Percentiles rank a stretch among this genome's conserved stretches.
phyloP scores from a whole-genome alignment of 2,888 invertebrate species.

The Andrena fulva region DNA sequence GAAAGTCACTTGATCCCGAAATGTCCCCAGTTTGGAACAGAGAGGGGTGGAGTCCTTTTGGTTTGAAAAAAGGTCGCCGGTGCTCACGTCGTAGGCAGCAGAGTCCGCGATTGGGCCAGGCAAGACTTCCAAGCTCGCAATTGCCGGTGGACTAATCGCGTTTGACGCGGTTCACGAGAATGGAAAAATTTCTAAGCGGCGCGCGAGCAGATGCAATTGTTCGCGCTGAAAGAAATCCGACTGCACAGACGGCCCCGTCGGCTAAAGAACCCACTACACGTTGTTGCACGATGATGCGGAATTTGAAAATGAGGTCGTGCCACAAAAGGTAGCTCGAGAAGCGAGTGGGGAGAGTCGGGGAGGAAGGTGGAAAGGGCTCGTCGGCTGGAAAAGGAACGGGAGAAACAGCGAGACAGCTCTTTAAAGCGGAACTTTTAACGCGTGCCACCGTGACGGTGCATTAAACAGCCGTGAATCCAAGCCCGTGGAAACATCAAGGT shows the following conservation, averaged over 20 bases:
- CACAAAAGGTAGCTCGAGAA: constrained; percentile 7
- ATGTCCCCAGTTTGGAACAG: too few species aligned
- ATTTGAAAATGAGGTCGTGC: constrained; percentile 39
- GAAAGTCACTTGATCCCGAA: too few species aligned
- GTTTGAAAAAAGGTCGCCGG: background rate
- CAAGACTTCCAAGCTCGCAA: background rate
- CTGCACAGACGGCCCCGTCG: constrained; percentile 1
- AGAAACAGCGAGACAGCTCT: constrained; percentile 2
- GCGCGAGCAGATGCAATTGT: constrained; percentile 27
- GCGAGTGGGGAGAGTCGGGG: background rate
- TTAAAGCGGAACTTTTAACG: constrained; percentile 20
- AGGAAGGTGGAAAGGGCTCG: background rate
- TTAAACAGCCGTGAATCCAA: background rate
- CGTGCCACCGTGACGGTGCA: background rate
- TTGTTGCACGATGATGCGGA: constrained; percentile 43
- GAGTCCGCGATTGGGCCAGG: background rate
- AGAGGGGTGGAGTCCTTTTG: background rate
- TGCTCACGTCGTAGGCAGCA: background rate
- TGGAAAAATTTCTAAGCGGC: constrained; percentile 35
- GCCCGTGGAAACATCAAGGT: constrained; percentile 5
- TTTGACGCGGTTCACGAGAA: constrained; percentile 34
- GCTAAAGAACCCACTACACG: constrained; percentile 37
- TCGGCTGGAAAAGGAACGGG: background rate
- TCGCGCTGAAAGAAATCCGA: constrained; percentile 30
- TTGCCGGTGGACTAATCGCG: constrained; percentile 25